Percentiles rank a stretch among this genome's conserved stretches.
phyloP scores from a whole-genome alignment of 2,888 invertebrate genomes.

The Caenorhabditis afra region DNA sequence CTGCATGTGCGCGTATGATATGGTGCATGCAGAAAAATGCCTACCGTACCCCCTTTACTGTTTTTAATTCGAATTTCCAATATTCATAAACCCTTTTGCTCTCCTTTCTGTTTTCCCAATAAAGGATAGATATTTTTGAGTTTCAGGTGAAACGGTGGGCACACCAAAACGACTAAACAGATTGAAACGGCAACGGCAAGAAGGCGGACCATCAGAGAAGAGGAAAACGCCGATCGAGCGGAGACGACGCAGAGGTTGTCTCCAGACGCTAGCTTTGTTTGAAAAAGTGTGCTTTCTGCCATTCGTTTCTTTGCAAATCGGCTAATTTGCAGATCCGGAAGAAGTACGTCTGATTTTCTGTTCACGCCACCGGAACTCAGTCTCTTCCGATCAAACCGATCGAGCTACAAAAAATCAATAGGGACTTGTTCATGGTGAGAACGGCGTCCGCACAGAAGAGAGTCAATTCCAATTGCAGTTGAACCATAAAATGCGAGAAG shows the following conservation, averaged over 20 bases:
- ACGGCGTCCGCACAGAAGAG: neutral
- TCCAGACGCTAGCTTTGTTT: constrained; percentile 24
- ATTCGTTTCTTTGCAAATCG: neutral
- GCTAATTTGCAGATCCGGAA: constrained; percentile 48
- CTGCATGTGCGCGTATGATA: constrained; percentile 31
- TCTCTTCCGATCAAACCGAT: constrained; percentile 51
- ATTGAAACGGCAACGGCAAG: too few species aligned
- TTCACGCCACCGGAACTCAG: constrained; percentile 34
- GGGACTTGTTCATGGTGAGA: constrained; percentile 49
- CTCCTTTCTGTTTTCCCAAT: too few species aligned
- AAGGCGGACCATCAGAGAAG: neutral
- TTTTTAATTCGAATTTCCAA: too few species aligned
- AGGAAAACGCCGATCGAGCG: neutral
- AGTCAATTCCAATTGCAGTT: neutral
- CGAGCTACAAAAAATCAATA: constrained; percentile 48
- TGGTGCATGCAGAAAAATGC: constrained; percentile 21
- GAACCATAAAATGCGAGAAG: constrained; percentile 7
- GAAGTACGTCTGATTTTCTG: constrained; percentile 53
- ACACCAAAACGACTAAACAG: too few species aligned
- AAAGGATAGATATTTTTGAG: too few species aligned
- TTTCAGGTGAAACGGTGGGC: too few species aligned
- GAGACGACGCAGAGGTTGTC: neutral
- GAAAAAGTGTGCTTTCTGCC: constrained; percentile 40
- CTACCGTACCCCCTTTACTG: constrained; percentile 21
- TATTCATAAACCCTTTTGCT: too few species aligned